Evolutionary conservation across 2,797 vertebrate genomes (phyloP), one percentile per base, ranked within the genome.

Genomic region (Siniperca obscura): DNA sequence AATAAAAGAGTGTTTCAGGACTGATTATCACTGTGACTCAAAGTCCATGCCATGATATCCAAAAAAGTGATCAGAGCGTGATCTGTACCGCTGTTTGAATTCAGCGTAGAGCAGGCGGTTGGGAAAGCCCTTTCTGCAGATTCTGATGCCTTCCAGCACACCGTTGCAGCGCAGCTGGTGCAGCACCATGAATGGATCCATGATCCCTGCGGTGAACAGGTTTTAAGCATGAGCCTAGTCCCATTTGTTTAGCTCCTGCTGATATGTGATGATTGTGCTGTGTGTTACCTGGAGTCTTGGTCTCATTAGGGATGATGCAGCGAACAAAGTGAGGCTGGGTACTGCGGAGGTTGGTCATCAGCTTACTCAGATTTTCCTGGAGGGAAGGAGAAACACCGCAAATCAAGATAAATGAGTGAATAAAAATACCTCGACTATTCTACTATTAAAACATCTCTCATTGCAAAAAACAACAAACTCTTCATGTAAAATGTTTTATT

Each of bases 311-410:
- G 84, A 99, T 98, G 87, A 98, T 96, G 92, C 97, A 98, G 73
- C 97, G 96, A n/a, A 99, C 97, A 30, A 98, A 98, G 92, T 98
- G 97, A 21, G 97, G 98, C 92, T 98, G 97, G 2, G 97, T 98
- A 92, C 97, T 96, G 81, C 97, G 95, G 55, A 99, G 95, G 90
- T 98, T 98, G 69, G 97, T 97, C 98, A 98, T 98, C 95, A 98
- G 94, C 93, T 98, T 98, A 91, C 98, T 98, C 85, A 98, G 96
- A 81, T 98, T 98, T 92, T 98, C 97, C 97, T 99, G 93, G 21
- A 86, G 75, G 66, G 53, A 72, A 64, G 16, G 71, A 83, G 7
- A 38, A 74, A 50, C 25, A 34, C 44, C 1, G 3, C 60, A 56
- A 66, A 76, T 52, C 3, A 71, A 11, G 44, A 68, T 64, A 21